These are phyloP conservation scores for Monodelphis domestica DNA, from an alignment of 2,797 vertebrate species.

Conservation along the genomic window DNA sequence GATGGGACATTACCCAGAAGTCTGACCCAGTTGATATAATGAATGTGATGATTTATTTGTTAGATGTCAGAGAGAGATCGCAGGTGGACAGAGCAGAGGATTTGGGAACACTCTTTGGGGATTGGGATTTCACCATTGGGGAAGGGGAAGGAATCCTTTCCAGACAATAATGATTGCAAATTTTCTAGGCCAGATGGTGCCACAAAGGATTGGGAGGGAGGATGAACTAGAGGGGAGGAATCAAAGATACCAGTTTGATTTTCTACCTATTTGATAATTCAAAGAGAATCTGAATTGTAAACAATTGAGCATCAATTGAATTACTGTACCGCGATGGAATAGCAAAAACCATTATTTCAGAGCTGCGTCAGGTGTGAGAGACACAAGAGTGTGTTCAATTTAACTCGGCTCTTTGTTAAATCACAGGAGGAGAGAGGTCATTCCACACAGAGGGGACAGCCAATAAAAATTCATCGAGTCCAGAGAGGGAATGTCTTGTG, in stretches of 20 bases:
- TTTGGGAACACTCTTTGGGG: slow-evolving; percentile 46
- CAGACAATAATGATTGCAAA: slow-evolving; percentile 6
- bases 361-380: slow-evolving; percentile 11
- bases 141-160: slow-evolving; percentile 22
- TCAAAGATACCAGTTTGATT: slow-evolving; percentile 15
- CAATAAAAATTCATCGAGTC: not conserved
- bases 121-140: slow-evolving; percentile 29
- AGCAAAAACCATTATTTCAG: not conserved
- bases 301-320: slow-evolving; percentile 29
- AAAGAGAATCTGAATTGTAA: slow-evolving; percentile 39
- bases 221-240: not conserved
- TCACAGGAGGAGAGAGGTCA: not conserved
- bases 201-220: slow-evolving; percentile 54
- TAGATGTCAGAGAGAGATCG: slow-evolving; percentile 53
- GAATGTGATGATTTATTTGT: slow-evolving; percentile 56
- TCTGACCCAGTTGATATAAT: slow-evolving; percentile 20
- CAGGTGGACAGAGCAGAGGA: slow-evolving; percentile 13
- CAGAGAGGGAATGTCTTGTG: not conserved
- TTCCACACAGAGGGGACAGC: not conserved
- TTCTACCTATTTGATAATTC: slow-evolving; percentile 42
- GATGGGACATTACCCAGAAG: not conserved
- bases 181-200: not conserved
- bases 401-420: not conserved
- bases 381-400: not conserved
- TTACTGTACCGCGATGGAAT: slow-evolving; percentile 24